These are phyloP conservation scores for Beris chalybata DNA, from an alignment of 2,888 invertebrate genomes.

Conservation along the genomic window DNA sequence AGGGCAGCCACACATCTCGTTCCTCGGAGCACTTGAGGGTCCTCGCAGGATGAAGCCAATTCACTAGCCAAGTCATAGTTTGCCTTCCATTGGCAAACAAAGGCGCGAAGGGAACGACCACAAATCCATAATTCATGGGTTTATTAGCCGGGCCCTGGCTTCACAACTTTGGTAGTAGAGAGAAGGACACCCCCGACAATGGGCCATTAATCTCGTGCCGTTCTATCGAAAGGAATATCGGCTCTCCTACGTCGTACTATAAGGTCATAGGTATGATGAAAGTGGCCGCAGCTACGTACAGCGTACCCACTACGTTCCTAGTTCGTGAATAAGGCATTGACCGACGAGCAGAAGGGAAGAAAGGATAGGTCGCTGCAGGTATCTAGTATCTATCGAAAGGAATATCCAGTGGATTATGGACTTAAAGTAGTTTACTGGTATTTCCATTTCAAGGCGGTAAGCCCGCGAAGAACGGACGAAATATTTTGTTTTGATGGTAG, in stretches of 20 bases:
- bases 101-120: conserved; percentile 22
- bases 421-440: too few species aligned
- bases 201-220: conserved; percentile 25
- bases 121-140: conserved; percentile 31
- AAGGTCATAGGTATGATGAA: too few species aligned
- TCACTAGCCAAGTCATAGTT: conserved; percentile 15
- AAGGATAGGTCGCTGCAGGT: too few species aligned
- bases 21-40: neutral
- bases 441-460: too few species aligned
- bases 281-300: too few species aligned
- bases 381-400: too few species aligned
- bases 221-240: conserved; percentile 3
- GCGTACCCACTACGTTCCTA: too few species aligned
- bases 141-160: conserved; percentile 21
- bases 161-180: neutral
- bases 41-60: conserved; percentile 14
- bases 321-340: too few species aligned
- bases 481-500: too few species aligned
- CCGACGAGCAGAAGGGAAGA: too few species aligned
- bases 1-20: neutral
- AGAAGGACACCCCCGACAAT: conserved; percentile 13
- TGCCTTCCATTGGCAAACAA: conserved; percentile 16
- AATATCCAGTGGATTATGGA: too few species aligned
- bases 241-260: neutral
- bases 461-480: too few species aligned